phyloP scores from a whole-genome alignment of 2,113 vertebrate species.

The Corynorhinus townsendii region DNA sequence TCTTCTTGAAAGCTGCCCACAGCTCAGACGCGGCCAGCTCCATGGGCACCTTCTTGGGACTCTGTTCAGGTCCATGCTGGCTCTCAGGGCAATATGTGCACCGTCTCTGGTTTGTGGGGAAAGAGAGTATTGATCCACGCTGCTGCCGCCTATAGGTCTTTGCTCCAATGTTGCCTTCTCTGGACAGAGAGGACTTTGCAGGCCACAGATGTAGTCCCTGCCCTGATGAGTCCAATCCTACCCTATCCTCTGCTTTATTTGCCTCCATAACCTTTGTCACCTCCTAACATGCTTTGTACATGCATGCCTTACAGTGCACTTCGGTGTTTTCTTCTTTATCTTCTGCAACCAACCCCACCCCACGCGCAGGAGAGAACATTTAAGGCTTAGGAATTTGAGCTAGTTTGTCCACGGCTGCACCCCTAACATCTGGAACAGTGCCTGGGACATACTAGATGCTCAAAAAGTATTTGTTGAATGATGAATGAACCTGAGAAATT shows the following conservation, averaged over 20 bases:
- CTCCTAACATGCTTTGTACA: neutral
- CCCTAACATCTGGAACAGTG: neutral
- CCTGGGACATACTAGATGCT: neutral
- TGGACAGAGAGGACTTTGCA: neutral
- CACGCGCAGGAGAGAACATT: neutral
- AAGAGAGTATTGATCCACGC: neutral
- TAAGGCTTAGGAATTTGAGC: neutral
- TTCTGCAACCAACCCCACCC: neutral
- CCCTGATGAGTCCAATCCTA: accelerated
- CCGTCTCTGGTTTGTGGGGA: neutral
- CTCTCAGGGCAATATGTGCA: neutral
- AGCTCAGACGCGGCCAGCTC: neutral
- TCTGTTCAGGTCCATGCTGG: neutral
- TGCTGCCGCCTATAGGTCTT: neutral
- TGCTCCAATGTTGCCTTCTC: neutral
- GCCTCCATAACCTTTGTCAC: neutral
- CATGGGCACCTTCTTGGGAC: neutral
- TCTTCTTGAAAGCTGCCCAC: neutral
- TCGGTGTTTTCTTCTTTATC: neutral
- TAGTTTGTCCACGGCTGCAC: neutral
- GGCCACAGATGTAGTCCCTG: neutral
- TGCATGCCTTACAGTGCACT: too few relatives aligned
- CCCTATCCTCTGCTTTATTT: neutral
- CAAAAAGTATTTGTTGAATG: neutral
- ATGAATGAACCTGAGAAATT: neutral